Percentiles rank a stretch among this genome's conserved stretches.
Conservation (phyloP, 2,888 invertebrate species). For the Catotricha subobsoleta region DNA sequence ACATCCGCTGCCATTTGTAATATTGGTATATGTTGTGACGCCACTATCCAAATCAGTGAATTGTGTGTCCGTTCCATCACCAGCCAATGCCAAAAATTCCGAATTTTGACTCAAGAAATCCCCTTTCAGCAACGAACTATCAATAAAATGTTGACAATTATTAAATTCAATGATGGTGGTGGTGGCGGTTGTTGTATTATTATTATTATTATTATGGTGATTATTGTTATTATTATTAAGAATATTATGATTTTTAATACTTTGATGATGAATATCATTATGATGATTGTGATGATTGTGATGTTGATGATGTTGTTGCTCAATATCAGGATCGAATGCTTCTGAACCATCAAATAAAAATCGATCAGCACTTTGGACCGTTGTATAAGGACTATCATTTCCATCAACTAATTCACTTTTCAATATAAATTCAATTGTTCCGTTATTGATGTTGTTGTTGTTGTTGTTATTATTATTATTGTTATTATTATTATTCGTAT, state of each 20-base stretch:
- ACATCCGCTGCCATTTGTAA: conserved; percentile 25
- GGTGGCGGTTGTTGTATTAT: conserved; percentile 10
- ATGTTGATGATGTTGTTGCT: neutral
- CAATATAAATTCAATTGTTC: conserved; percentile 24
- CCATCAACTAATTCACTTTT: conserved; percentile 28
- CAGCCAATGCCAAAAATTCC: conserved; percentile 22
- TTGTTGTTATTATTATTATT: conserved; percentile 11
- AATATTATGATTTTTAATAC: neutral
- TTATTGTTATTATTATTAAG: conserved; percentile 15
- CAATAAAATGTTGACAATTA: conserved; percentile 6
- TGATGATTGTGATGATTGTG: conserved; percentile 20
- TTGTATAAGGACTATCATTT: conserved; percentile 26
- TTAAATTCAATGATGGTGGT: conserved; percentile 11
- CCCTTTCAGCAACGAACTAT: conserved; percentile 19
- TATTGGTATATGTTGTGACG: conserved; percentile 21
- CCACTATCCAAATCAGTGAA: conserved; percentile 27
- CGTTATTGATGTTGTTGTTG: too few relatives aligned
- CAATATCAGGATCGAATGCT: conserved; percentile 19
- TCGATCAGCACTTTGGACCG: conserved; percentile 27
- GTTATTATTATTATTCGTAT: neutral
- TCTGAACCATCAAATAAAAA: conserved; percentile 27
- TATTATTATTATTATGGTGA: conserved; percentile 12
- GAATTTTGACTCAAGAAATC: conserved; percentile 18
- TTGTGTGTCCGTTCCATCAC: conserved; percentile 22
- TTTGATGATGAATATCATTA: conserved; percentile 11